phyloP scores from a whole-genome alignment of 2,888 invertebrate genomes.

The Pyrochroa serraticornis region DNA sequence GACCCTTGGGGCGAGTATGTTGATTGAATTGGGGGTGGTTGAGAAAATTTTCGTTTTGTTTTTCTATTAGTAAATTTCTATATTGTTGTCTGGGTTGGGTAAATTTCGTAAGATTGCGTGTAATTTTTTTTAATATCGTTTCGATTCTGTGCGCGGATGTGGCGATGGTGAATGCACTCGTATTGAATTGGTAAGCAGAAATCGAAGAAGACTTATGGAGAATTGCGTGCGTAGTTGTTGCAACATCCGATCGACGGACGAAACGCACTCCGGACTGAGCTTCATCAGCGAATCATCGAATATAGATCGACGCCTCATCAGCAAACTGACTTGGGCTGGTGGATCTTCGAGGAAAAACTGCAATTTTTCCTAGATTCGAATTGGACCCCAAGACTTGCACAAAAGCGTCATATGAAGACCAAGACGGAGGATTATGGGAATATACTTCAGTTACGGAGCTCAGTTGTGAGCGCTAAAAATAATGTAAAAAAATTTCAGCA shows the following conservation, averaged over 20 bases:
- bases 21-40: constrained; percentile 11
- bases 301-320: constrained; percentile 14
- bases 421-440: too few species aligned
- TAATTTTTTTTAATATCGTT: constrained; percentile 13
- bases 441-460: too few species aligned
- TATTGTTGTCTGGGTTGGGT: not conserved
- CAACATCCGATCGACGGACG: constrained; percentile 33
- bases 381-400: too few species aligned
- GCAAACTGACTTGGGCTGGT: too few species aligned
- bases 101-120: constrained; percentile 6
- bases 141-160: constrained; percentile 31
- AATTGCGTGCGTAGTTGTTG: constrained; percentile 34
- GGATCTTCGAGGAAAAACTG: not conserved
- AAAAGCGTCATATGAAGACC: too few species aligned
- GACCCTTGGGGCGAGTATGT: constrained; percentile 17
- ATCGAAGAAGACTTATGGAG: constrained; percentile 40
- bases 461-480: too few species aligned
- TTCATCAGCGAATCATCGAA: constrained; percentile 21
- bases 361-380: not conserved
- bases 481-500: too few species aligned
- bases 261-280: constrained; percentile 18
- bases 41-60: constrained; percentile 10
- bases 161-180: constrained; percentile 40
- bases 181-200: constrained; percentile 42
- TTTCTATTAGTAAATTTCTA: not conserved